phyloP scores from a whole-genome alignment of 2,113 vertebrate genomes.

The Gallinago jamesoni region DNA sequence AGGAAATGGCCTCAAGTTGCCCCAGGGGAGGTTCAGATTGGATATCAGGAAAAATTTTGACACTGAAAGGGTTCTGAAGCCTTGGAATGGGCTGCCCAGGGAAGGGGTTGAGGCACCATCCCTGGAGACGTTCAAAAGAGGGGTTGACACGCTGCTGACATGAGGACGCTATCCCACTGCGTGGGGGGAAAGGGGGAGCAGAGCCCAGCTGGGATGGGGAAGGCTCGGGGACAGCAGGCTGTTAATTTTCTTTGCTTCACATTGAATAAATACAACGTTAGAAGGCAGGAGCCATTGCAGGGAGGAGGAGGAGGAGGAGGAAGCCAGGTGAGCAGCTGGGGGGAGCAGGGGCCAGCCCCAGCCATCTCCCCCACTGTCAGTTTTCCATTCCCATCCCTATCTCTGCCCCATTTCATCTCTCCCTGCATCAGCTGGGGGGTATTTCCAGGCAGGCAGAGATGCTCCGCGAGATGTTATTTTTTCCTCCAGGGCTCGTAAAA shows the following conservation, averaged over 20 bases:
- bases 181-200: background rate
- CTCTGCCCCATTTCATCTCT: background rate
- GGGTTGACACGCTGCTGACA: background rate
- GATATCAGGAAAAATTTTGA: no score
- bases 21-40: no score
- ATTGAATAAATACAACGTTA: background rate
- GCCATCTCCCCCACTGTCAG: no score
- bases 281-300: background rate
- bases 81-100: no score
- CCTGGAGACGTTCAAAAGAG: no score
- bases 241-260: background rate
- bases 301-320: background rate
- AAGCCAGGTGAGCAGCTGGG: background rate
- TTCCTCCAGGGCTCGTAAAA: background rate
- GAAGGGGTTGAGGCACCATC: no score
- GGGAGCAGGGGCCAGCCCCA: background rate
- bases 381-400: background rate
- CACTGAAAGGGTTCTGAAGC: no score
- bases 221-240: background rate
- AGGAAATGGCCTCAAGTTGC: no score
- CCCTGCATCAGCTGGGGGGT: background rate
- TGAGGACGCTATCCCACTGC: background rate
- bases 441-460: conserved; percentile 10
- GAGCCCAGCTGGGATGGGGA: background rate
- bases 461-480: background rate